Percentiles rank a stretch among this genome's conserved stretches.
Conservation (phyloP, 2,113 vertebrate genomes). For the Nannobrachium achirus region DNA sequence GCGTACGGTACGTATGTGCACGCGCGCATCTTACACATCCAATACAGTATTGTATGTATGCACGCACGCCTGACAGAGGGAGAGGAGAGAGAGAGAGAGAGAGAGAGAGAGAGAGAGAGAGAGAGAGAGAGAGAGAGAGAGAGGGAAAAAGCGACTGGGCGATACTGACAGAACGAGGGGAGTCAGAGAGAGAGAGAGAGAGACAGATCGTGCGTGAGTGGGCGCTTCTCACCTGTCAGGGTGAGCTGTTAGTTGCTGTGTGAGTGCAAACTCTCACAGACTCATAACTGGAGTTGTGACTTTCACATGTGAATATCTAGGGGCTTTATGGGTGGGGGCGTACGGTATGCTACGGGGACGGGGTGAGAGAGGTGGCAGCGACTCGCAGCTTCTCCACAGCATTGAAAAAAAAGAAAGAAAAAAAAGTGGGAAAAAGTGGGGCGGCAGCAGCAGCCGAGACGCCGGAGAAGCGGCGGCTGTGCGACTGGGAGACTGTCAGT, state of each 20-base stretch:
- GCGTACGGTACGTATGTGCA: neutral
- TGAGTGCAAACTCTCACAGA: conserved; percentile 72
- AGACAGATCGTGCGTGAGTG: conserved; percentile 43
- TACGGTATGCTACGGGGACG: neutral
- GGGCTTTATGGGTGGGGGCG: neutral
- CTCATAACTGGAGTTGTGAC: conserved; percentile 70
- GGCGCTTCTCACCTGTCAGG: conserved; percentile 75
- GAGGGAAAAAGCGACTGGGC: neutral
- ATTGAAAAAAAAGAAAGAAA: conserved; percentile 17
- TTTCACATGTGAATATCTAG: conserved; percentile 73
- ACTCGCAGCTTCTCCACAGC: conserved; percentile 37
- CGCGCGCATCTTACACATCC: no score
- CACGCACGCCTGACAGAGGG: neutral
- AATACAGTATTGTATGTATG: no score
- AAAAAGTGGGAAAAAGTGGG: no score
- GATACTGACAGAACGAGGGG: conserved; percentile 40
- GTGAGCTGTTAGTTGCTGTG: conserved; percentile 70
- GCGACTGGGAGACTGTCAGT: neutral
- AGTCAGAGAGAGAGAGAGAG: conserved; percentile 10
- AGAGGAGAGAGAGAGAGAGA: neutral
- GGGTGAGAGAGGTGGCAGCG: conserved; percentile 40
- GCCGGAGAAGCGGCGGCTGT: conserved; percentile 14
- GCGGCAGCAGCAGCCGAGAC: conserved; percentile 16
- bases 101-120: neutral
- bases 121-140: conserved; percentile 7